phyloP scores from a whole-genome alignment of 2,797 vertebrate species.

The Podarcis siculus region DNA sequence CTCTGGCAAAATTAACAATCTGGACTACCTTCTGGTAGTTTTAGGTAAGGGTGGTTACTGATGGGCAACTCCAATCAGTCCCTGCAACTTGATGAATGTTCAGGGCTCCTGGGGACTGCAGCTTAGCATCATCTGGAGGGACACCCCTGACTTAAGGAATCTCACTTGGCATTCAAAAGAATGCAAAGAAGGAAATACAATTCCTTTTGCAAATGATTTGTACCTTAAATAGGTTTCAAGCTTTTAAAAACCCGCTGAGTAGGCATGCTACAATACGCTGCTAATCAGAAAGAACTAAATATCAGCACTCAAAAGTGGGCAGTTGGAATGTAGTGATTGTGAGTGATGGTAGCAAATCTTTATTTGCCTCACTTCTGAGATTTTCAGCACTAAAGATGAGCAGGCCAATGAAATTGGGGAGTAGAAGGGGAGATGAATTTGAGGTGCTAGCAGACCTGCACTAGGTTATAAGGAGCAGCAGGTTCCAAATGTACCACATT shows the following conservation, averaged over 20 bases:
- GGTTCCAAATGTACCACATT: neutral
- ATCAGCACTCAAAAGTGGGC: too few species aligned
- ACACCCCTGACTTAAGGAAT: neutral
- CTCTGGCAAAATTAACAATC: neutral
- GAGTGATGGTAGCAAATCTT: neutral
- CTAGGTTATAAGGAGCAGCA: fast-evolving
- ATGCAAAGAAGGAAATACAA: neutral
- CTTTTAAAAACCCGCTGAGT: neutral
- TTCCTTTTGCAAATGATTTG: neutral
- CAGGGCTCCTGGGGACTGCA: too few species aligned
- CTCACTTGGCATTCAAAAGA: neutral
- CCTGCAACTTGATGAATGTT: too few species aligned
- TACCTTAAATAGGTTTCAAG: neutral
- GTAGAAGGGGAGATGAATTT: neutral
- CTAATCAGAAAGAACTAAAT: neutral
- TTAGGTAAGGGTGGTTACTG: too few species aligned
- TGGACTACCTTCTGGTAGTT: too few species aligned
- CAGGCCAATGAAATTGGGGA: neutral
- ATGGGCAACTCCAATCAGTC: too few species aligned
- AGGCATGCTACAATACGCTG: neutral
- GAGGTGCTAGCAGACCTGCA: neutral
- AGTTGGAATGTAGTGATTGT: neutral
- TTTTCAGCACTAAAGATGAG: neutral
- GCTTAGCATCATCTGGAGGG: neutral
- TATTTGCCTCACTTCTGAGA: neutral